Evolutionary conservation across 2,888 invertebrate genomes (phyloP).

Genomic region (Eupithecia subumbrata): DNA sequence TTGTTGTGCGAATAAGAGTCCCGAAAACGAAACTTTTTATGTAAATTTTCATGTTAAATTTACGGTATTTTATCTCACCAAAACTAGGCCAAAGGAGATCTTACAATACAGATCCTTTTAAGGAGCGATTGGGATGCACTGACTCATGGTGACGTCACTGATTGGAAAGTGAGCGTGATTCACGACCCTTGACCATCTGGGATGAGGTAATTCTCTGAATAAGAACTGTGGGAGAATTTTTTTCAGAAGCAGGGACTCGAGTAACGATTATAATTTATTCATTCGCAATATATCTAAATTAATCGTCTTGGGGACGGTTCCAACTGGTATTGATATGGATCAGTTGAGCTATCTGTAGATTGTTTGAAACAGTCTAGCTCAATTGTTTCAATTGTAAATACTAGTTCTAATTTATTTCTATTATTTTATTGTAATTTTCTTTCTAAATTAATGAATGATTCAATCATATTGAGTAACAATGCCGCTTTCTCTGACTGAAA

Average conservation of each 20-base stretch:
- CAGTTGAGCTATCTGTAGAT: too few relatives aligned
- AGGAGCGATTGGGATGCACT: conserved; percentile 30
- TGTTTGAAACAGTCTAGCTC: too few relatives aligned
- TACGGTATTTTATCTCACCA: not conserved
- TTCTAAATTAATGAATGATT: too few relatives aligned
- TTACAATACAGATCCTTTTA: conserved; percentile 18
- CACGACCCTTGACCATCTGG: conserved; percentile 38
- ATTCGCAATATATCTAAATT: too few relatives aligned
- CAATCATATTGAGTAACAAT: too few relatives aligned
- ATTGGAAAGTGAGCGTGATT: conserved; percentile 39
- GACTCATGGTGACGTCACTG: conserved; percentile 40
- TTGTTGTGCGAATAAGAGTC: not conserved
- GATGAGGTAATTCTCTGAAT: conserved; percentile 22
- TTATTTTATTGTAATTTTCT: too few relatives aligned
- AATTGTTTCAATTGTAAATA: too few relatives aligned
- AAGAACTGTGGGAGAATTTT: not conserved
- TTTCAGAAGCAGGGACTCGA: not conserved
- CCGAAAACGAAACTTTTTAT: not conserved
- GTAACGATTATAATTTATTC: too few relatives aligned
- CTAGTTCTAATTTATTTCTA: too few relatives aligned
- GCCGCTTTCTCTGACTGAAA: too few relatives aligned
- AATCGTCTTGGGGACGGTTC: too few relatives aligned
- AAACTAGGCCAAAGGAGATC: not conserved
- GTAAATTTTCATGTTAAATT: not conserved
- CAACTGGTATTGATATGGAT: too few relatives aligned